Evolutionary conservation across 2,888 invertebrate genomes (phyloP).

Genomic region (Alitta virens): DNA sequence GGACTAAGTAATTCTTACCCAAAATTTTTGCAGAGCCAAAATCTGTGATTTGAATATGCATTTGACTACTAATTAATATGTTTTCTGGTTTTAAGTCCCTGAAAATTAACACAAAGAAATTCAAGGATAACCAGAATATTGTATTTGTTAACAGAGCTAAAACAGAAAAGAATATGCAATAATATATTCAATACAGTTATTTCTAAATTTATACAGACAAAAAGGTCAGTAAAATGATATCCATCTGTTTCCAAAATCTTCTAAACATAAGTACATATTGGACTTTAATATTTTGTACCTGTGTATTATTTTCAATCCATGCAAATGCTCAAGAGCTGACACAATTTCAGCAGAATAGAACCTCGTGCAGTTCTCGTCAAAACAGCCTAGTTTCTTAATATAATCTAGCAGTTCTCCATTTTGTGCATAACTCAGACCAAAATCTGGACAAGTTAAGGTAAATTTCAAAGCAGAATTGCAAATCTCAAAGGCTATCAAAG

Average conservation of each 20-base stretch:
- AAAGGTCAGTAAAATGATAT: too few species aligned
- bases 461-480: too few species aligned
- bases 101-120: too few species aligned
- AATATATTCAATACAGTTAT: too few species aligned
- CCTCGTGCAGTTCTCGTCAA: slow-evolving; percentile 82
- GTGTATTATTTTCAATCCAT: slow-evolving; percentile 84
- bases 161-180: too few species aligned
- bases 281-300: slow-evolving; percentile 61
- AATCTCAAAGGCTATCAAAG: too few species aligned
- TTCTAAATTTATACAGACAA: too few species aligned
- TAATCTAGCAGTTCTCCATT: slow-evolving; percentile 91
- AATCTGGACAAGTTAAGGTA: slow-evolving; percentile 63
- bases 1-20: slow-evolving; percentile 19
- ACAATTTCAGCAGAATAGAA: slow-evolving; percentile 95
- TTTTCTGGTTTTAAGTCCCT: slow-evolving; percentile 96
- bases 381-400: slow-evolving; percentile 81
- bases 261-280: too few species aligned
- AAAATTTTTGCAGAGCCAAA: slow-evolving; percentile 94
- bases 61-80: slow-evolving; percentile 88
- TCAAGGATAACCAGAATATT: too few species aligned
- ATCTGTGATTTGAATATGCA: slow-evolving; percentile 95
- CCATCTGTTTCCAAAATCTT: too few species aligned
- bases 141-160: too few species aligned
- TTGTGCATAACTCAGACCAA: slow-evolving; percentile 91
- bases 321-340: slow-evolving; percentile 86